Evolutionary conservation across 2,888 invertebrate species (phyloP).

Genomic region (Chydorus sphaericus): DNA sequence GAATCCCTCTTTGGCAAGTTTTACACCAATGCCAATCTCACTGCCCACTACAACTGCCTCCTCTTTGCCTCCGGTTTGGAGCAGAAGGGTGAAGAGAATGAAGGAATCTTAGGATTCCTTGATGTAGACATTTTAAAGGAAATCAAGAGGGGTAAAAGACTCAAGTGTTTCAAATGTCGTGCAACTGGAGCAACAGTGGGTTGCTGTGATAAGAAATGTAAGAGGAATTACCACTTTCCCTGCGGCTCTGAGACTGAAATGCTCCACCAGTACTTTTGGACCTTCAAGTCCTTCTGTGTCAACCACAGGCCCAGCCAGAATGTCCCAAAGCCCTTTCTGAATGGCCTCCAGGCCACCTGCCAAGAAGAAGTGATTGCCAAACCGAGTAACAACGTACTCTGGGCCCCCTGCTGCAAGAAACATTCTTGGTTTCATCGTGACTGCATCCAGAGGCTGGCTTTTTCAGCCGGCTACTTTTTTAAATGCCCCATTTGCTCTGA

Average conservation of each 20-base stretch:
- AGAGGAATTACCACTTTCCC: constrained; percentile 52
- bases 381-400: constrained; percentile 24
- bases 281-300: constrained; percentile 46
- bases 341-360: constrained; percentile 20
- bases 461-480: constrained; percentile 44
- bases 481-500: constrained; percentile 55
- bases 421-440: constrained; percentile 1
- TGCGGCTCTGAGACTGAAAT: constrained; percentile 52
- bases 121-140: constrained; percentile 51
- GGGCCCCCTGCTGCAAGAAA: constrained; percentile 36
- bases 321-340: no score
- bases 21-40: constrained; percentile 31
- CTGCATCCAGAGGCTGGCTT: neutral
- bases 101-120: constrained; percentile 60
- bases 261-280: constrained; percentile 45
- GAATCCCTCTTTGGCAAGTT: constrained; percentile 14
- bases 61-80: constrained; percentile 51
- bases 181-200: constrained; percentile 52
- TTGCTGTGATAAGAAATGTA: constrained; percentile 48
- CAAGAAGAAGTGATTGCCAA: neutral
- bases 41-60: constrained; percentile 60
- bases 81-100: constrained; percentile 48
- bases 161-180: constrained; percentile 54
- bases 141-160: constrained; percentile 41
- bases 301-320: constrained; percentile 42